phyloP scores from a whole-genome alignment of 1,140 invertebrate species.

The Kradibia gibbosae region DNA sequence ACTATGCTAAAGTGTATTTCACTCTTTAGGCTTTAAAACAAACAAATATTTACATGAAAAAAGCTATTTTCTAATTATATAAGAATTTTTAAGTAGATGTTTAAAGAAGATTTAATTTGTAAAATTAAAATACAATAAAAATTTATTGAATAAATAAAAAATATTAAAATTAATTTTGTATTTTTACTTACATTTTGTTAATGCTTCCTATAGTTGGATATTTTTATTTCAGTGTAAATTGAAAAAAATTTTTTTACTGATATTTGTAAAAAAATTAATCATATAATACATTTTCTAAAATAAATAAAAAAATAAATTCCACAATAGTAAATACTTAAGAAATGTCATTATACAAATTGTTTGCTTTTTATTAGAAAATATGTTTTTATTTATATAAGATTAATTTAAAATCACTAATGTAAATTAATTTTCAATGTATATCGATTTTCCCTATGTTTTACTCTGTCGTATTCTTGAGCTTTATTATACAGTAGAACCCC shows the following conservation, averaged over 20 bases:
- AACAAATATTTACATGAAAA: no score
- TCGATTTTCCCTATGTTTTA: constrained; percentile 61
- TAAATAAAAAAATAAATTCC: background rate
- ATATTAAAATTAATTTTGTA: constrained; percentile 23
- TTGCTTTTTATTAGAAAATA: no score
- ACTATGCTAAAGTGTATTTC: no score
- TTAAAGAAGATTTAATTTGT: no score
- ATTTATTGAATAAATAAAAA: background rate
- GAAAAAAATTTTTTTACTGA: background rate
- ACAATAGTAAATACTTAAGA: background rate
- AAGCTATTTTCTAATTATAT: no score
- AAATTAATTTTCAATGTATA: constrained; percentile 68
- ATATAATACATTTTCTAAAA: background rate
- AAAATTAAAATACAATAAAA: no score
- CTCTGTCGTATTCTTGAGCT: constrained; percentile 76
- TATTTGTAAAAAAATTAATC: background rate
- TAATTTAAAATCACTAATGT: constrained; percentile 56
- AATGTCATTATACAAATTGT: no score
- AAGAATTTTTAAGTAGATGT: no score
- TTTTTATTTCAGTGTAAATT: background rate
- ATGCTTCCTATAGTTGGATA: background rate
- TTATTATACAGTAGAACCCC: constrained; percentile 87
- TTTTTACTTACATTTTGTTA: constrained; percentile 9
- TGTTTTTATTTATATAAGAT: no score
- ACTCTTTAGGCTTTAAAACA: no score